These are phyloP conservation scores for Scaeva pyrastri DNA, from an alignment of 2,888 invertebrate genomes.

Conservation along the genomic window DNA sequence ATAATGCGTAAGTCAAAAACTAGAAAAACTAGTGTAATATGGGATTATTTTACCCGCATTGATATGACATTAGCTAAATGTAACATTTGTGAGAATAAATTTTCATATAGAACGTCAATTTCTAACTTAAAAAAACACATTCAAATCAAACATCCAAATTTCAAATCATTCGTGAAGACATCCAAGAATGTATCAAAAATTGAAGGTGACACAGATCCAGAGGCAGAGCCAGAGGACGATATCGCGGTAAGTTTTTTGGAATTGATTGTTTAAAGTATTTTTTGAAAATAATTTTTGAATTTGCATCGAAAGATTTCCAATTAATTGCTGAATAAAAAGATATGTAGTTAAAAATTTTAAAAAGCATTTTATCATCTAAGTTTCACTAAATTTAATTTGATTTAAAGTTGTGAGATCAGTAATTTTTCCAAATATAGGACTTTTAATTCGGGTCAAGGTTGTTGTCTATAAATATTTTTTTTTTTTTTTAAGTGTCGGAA, in stretches of 20 bases:
- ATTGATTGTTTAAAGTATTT: no score
- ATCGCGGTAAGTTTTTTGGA: neutral
- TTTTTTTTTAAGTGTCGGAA: no score
- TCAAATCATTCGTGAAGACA: neutral
- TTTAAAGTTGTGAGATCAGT: no score
- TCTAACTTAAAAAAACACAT: conserved; percentile 26
- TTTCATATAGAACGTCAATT: conserved; percentile 15
- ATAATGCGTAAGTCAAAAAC: neutral
- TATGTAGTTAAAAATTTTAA: no score
- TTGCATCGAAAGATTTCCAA: no score
- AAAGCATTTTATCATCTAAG: no score
- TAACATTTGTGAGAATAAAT: neutral
- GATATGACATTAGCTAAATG: neutral
- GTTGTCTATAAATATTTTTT: no score
- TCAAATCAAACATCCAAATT: neutral
- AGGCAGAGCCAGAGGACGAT: neutral
- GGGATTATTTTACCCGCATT: conserved; percentile 9
- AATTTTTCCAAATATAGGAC: no score
- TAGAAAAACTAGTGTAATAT: neutral
- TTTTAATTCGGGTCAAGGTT: no score
- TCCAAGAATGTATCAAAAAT: neutral
- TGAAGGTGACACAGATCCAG: neutral
- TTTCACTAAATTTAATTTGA: no score
- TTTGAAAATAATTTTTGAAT: no score
- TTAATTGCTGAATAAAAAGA: no score